Evolutionary conservation across 1,140 invertebrate species (phyloP), one percentile per base, ranked within the genome.

Genomic region (Stenopsyche tienmushanensis): DNA sequence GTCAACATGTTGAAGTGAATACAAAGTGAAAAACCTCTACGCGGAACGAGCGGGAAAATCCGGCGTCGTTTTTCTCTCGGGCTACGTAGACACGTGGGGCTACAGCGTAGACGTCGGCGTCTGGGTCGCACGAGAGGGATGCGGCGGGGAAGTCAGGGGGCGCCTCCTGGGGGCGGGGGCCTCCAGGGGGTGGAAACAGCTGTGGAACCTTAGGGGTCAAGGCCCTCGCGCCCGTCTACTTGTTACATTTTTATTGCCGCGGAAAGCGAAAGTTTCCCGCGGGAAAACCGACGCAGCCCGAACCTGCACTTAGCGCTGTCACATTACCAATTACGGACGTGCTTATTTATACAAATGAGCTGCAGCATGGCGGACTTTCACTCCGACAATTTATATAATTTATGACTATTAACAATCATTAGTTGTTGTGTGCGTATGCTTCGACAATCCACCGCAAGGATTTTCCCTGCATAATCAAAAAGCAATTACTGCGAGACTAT

Each of bases 301-400:
- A 29, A 25, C 39, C n/a, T 5, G 2, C 20, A 20, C 10, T 2
- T 21, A 29, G n/a, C n/a, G n/a, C n/a, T n/a, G 2, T 49, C 45
- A 21, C 45, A 49, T 18, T 5, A 15, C 10, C 15, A 15, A 3
- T 10, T 18, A 49, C 45, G 23, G 17, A 17, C 10, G 42, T 45
- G 42, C 45, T 20, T 1, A 42, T 42, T 42, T 42, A 20, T n/a
- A n/a, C n/a, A n/a, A n/a, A n/a, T n/a, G n/a, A n/a, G n/a, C n/a
- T n/a, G n/a, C n/a, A 23, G 47, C 47, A 5, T 13, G 47, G 47
- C 18, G 59, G 60, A 52, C 66, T 59, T 67, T 67, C 58, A 67
- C 66, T 59, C 41, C 58, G 29, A 34, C 29, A 34, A 34, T 34
- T 34, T 34, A 34, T 34, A 13, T 34, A 34, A 34, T 34, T 34